Conservation (phyloP, 2,113 vertebrate genomes). For the Struthidea cinerea region DNA sequence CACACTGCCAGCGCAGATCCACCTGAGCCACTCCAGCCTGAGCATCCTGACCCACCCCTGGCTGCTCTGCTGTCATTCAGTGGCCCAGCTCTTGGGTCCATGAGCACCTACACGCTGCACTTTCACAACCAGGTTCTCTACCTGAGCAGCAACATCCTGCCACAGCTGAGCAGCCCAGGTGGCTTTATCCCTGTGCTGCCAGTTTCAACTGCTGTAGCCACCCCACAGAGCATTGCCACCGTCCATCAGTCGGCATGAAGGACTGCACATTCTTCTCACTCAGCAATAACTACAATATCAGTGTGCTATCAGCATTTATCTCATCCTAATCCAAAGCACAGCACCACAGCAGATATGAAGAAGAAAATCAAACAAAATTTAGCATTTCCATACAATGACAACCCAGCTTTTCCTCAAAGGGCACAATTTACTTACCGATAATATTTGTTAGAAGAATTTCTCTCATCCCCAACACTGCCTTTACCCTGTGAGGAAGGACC, state of each 20-base stretch:
- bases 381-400: background rate
- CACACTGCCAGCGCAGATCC: background rate
- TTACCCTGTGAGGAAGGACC: constrained; percentile 77
- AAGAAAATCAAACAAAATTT: background rate
- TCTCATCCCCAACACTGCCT: constrained; percentile 78
- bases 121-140: fast-evolving
- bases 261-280: too few relatives aligned
- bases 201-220: background rate
- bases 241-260: fast-evolving
- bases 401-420: background rate
- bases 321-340: background rate
- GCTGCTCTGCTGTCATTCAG: background rate
- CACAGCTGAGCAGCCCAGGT: background rate
- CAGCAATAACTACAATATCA: background rate
- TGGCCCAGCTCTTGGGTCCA: background rate
- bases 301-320: background rate
- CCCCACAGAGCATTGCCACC: background rate
- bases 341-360: background rate
- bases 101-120: background rate
- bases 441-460: constrained; percentile 80
- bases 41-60: background rate
- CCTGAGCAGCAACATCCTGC: background rate
- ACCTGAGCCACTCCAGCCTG: background rate
- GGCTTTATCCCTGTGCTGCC: background rate
- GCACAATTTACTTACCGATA: constrained; percentile 72